Percentiles rank a stretch among this genome's conserved stretches.
These are phyloP conservation scores for Oeneis ivallda DNA, from an alignment of 2,888 invertebrate species.

Conservation along the genomic window DNA sequence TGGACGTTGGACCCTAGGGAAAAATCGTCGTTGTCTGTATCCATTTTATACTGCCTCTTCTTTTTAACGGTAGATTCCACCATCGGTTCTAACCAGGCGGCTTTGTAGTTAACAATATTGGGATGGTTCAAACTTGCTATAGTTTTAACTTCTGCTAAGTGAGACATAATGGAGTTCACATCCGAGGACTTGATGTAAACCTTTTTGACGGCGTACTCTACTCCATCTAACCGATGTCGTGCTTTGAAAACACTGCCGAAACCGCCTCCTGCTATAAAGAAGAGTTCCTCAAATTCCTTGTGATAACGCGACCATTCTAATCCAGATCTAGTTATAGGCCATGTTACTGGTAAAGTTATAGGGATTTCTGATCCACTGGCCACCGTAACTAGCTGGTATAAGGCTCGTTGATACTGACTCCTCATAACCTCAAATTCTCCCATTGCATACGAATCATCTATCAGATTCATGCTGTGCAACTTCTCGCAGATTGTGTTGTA, in stretches of 20 bases:
- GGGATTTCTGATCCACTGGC: constrained; percentile 81
- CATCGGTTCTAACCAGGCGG: constrained; percentile 89
- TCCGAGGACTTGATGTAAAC: constrained; percentile 84
- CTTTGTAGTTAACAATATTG: constrained; percentile 91
- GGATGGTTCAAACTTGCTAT: constrained; percentile 89
- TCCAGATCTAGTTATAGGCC: constrained; percentile 78
- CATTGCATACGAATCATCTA: constrained; percentile 86
- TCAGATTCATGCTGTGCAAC: constrained; percentile 85
- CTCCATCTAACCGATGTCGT: constrained; percentile 87
- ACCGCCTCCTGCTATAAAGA: constrained; percentile 87
- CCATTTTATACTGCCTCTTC: constrained; percentile 61
- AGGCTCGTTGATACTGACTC: constrained; percentile 84
- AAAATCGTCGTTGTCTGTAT: constrained; percentile 66
- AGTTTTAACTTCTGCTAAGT: constrained; percentile 89
- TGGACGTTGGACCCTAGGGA: constrained; percentile 53
- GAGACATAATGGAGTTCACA: constrained; percentile 83
- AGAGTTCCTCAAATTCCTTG: constrained; percentile 86
- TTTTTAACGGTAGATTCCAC: constrained; percentile 73
- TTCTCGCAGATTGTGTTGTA: constrained; percentile 86
- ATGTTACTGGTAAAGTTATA: constrained; percentile 70
- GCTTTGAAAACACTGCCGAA: constrained; percentile 90
- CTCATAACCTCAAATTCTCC: constrained; percentile 87
- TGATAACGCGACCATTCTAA: constrained; percentile 85
- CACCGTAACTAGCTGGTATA: constrained; percentile 84
- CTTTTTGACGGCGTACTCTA: constrained; percentile 91